Evolutionary conservation across 2,113 vertebrate species (phyloP), one percentile per base, ranked within the genome.

Genomic region (Sinocyclocheilus rhinocerous): DNA sequence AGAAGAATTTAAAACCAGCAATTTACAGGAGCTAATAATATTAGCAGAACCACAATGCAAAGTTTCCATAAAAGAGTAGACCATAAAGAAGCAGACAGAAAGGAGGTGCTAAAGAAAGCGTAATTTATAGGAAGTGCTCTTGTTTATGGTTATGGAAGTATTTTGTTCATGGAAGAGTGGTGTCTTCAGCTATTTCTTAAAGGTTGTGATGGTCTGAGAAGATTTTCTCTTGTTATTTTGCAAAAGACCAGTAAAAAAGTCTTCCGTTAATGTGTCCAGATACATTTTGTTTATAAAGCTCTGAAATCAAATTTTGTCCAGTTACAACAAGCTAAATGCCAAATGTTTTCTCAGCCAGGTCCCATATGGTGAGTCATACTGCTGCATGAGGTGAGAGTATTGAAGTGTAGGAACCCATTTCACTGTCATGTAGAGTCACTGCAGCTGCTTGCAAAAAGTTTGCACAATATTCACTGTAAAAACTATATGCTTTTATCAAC

Each of bases 281-380:
- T 22, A 61, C 33, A 61, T 79, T 79, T 79, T 78, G 26, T 29
- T 76, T 76, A 52, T 77, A 55, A 55, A 77, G 45, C 15, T 42
- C 69, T 22, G 36, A 12, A 72, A 76, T 50, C 7, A 29, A 29
- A 29, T 26, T 50, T 52, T 57, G 50, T 33, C 4, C 45, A 10
- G 11, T 59, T 42, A 39, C 77, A 61, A 79, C 77, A 39, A 76
- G 8, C 26, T 78, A 55, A 57, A 36, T 36, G 76, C 50, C 52
- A 79, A 79, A 80, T 61, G 26, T 13, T 55, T 78, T 78, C 55
- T 42, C 77, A 61, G 16, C 9, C 55, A 63, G 78, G 22, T 81
- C 13, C 78, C 36, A 63, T 42, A 18, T 61, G 55, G 77, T 81
- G 79, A 65, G 59, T 65, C 79, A 81, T 48, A 20, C n/a, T 65